Conservation (phyloP, 2,888 invertebrate genomes). For the Tineola bisselliella region DNA sequence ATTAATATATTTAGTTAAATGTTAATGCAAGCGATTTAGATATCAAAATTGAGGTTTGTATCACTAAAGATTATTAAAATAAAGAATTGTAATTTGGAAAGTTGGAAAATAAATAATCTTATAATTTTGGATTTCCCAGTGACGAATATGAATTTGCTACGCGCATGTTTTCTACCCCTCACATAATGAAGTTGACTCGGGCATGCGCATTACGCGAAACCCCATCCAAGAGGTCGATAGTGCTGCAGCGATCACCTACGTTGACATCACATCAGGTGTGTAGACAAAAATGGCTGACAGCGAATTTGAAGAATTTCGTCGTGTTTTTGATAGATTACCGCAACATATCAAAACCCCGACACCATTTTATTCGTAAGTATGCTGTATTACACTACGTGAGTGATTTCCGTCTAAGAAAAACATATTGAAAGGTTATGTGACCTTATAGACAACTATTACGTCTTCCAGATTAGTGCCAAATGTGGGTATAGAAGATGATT, state of each 20-base stretch:
- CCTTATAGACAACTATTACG: neutral
- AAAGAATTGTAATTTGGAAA: too few species aligned
- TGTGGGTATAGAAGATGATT: slow-evolving; percentile 83
- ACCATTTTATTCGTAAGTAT: slow-evolving; percentile 90
- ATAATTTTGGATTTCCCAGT: neutral
- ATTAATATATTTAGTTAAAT: too few species aligned
- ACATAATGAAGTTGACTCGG: neutral
- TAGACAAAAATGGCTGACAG: slow-evolving; percentile 85
- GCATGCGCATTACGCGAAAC: slow-evolving; percentile 1
- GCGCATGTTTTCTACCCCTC: slow-evolving; percentile 3
- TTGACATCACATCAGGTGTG: slow-evolving; percentile 73
- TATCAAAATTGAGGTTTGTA: too few species aligned
- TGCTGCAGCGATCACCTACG: slow-evolving; percentile 30
- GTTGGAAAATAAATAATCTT: too few species aligned
- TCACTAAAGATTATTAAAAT: too few species aligned
- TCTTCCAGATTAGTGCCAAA: slow-evolving; percentile 81
- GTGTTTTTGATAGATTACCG: slow-evolving; percentile 83
- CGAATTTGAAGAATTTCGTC: slow-evolving; percentile 93
- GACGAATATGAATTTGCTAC: neutral
- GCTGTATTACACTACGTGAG: slow-evolving; percentile 13
- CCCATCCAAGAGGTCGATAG: slow-evolving; percentile 41
- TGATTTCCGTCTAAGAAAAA: neutral
- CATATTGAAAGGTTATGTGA: slow-evolving; percentile 14
- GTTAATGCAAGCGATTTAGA: too few species aligned
- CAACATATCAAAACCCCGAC: slow-evolving; percentile 81